These are phyloP conservation scores for Brachionus manjavacas DNA, from an alignment of 1,140 invertebrate species.

Conservation along the genomic window DNA sequence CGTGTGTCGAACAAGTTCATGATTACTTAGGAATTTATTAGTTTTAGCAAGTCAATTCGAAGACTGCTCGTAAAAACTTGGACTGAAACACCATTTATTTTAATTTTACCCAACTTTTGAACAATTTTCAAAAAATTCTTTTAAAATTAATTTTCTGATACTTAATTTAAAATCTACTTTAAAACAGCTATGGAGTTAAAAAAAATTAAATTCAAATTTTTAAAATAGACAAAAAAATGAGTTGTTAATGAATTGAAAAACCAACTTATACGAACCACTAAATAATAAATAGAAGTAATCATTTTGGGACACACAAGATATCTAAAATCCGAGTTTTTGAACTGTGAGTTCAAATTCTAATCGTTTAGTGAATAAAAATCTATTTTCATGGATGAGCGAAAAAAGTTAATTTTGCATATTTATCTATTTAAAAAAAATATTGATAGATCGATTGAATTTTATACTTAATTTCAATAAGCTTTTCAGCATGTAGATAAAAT, in stretches of 20 bases:
- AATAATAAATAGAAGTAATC: neutral
- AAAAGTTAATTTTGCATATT: neutral
- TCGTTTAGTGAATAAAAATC: neutral
- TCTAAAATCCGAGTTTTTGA: neutral
- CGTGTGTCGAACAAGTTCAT: neutral
- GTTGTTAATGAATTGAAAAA: neutral
- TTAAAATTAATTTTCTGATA: too few relatives aligned
- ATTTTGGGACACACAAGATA: neutral
- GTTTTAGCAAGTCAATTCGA: neutral
- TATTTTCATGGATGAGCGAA: neutral
- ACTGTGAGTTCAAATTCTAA: neutral
- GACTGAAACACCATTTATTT: too few relatives aligned
- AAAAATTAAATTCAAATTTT: too few relatives aligned
- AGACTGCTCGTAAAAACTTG: too few relatives aligned
- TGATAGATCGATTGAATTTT: neutral
- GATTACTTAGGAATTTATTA: neutral
- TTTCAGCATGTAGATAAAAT: neutral
- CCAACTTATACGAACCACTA: neutral
- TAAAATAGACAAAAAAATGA: neutral
- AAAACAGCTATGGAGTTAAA: too few relatives aligned
- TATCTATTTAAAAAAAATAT: neutral
- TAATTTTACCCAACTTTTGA: too few relatives aligned
- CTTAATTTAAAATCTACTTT: too few relatives aligned
- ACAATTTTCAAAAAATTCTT: too few relatives aligned
- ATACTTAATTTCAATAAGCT: neutral